A percentile compares a stretch with the other conserved stretches of the same genome.
Evolutionary conservation across 2,888 invertebrate species (phyloP).

Genomic region (Adineta ricciae): DNA sequence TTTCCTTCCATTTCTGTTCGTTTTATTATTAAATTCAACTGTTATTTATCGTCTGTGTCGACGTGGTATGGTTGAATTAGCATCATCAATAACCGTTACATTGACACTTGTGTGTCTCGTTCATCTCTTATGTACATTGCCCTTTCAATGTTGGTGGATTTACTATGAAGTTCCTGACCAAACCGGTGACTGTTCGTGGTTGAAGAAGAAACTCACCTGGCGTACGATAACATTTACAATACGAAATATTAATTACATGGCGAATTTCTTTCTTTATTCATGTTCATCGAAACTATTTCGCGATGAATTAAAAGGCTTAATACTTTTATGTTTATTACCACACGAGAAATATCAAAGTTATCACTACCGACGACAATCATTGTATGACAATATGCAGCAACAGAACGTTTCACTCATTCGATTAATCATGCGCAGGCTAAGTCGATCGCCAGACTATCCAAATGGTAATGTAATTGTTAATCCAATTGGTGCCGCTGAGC

Average conservation of each 20-base stretch:
- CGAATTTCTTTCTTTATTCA: conserved; percentile 21
- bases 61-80: conserved; percentile 4
- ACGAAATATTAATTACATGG: conserved; percentile 16
- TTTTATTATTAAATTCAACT: background rate
- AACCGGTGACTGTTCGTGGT: background rate
- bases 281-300: background rate
- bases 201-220: background rate
- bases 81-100: background rate
- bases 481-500: background rate
- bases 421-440: background rate
- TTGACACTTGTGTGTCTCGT: conserved; percentile 14
- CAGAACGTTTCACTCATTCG: background rate
- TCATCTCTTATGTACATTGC: background rate
- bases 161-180: background rate
- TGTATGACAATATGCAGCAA: background rate
- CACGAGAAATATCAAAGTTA: background rate
- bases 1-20: background rate
- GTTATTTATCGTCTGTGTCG: conserved; percentile 7
- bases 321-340: conserved; percentile 1
- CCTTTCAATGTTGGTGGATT: conserved; percentile 11
- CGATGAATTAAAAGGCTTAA: background rate
- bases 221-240: conserved; percentile 6
- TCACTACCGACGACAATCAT: background rate
- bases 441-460: background rate
- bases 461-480: background rate